These are phyloP conservation scores for Pammene fasciana DNA, from an alignment of 2,888 invertebrate species.

Conservation along the genomic window DNA sequence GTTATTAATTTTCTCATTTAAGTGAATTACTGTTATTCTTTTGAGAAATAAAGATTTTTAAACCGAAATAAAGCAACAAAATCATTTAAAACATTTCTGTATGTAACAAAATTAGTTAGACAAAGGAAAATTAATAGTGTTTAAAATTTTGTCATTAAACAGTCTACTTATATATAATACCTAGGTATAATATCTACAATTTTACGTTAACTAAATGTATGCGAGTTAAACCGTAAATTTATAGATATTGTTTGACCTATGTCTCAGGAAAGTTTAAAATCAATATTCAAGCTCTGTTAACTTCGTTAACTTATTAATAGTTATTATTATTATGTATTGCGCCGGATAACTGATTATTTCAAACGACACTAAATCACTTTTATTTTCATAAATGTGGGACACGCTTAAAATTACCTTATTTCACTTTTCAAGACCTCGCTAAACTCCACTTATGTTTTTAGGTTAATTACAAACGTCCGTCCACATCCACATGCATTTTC, in stretches of 20 bases:
- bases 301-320: background rate
- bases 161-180: too few relatives aligned
- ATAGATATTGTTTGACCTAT: too few relatives aligned
- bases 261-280: too few relatives aligned
- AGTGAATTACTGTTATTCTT: too few relatives aligned
- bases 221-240: too few relatives aligned
- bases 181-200: too few relatives aligned
- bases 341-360: background rate
- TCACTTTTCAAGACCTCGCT: conserved; percentile 17
- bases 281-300: background rate
- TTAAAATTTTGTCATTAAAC: too few relatives aligned
- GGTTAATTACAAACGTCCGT: conserved; percentile 26
- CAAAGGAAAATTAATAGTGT: too few relatives aligned
- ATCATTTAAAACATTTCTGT: background rate
- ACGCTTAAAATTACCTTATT: conserved; percentile 2
- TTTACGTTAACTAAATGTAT: too few relatives aligned
- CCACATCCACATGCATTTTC: conserved; percentile 25
- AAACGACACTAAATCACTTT: background rate
- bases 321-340: background rate
- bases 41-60: too few relatives aligned
- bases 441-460: conserved; percentile 10
- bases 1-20: too few relatives aligned
- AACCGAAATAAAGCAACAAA: conserved; percentile 3
- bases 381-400: background rate
- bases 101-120: too few relatives aligned